Conservation (phyloP, 2,797 vertebrate species). For the Acipenser ruthenus region DNA sequence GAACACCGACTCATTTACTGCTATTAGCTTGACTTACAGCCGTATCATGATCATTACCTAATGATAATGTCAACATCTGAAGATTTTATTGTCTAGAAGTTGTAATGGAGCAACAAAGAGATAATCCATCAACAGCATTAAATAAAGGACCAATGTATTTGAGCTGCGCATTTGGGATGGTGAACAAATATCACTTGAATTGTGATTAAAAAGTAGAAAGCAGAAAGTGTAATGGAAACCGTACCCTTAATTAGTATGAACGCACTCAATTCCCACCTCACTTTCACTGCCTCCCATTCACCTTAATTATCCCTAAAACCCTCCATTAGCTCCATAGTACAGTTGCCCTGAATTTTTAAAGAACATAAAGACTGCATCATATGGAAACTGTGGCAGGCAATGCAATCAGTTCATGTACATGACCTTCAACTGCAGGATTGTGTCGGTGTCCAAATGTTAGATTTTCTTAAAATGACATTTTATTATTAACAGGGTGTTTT, state of each 20-base stretch:
- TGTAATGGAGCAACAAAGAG: slow-evolving; percentile 4
- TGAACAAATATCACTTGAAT: background rate
- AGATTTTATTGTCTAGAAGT: background rate
- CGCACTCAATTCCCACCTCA: background rate
- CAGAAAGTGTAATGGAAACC: background rate
- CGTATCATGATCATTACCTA: background rate
- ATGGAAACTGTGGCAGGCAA: too few relatives aligned
- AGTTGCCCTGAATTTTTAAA: too few relatives aligned
- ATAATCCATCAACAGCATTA: background rate
- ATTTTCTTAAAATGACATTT: too few relatives aligned
- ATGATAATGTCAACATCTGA: background rate
- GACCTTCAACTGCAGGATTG: too few relatives aligned
- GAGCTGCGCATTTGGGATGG: background rate
- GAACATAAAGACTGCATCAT: too few relatives aligned
- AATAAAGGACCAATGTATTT: background rate
- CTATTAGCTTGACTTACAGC: slow-evolving; percentile 14
- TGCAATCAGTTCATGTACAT: too few relatives aligned
- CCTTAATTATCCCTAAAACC: too few relatives aligned
- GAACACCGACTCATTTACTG: slow-evolving; percentile 25
- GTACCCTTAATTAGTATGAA: background rate
- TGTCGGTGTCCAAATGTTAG: too few relatives aligned
- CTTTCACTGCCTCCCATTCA: too few relatives aligned
- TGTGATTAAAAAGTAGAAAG: too few relatives aligned
- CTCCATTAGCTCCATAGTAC: too few relatives aligned
- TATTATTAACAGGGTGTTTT: too few relatives aligned